Base-by-base conservation (phyloP, 2,888 invertebrate genomes). In the Augochlorella aurata region DNA sequence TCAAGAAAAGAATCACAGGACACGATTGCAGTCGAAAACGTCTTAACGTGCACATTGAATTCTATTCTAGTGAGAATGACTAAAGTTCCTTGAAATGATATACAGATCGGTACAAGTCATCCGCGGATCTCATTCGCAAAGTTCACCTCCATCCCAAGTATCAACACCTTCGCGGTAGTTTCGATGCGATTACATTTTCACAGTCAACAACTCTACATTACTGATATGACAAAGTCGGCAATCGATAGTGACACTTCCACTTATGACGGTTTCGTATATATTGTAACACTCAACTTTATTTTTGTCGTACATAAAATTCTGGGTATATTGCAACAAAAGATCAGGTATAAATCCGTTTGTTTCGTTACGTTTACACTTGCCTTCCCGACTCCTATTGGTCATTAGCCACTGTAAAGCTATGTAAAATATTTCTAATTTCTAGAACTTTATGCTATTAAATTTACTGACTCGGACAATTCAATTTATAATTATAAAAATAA, bases 401-500 rank as follows among this genome's bases (percentile, higher is more conserved):
- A 45, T 73, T 21, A 67, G 45, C 66, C 67, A 47, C n/a, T 44
- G 52, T 72, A 68, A 47, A 50, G 77, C 72, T 80, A 80, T 79
- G 45, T 72, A 78, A 80, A 78, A 68, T 72, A 78, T 79, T 21
- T 18, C 38, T 50, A 73, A 73, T 65, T n/a, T 50, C 80, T 81
- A 79, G 69, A 76, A 69, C 38, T 44, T 69, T 54, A 24, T 70
- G 18, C n/a, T n/a, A 21, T 80, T 80, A 77, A 79, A 81, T 79
- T 81, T 81, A 68, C 52, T 73, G 80, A 81, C 80, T 79, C 45
- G 68, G 61, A 52, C 58, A 81, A 81, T 71, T 45, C 18, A 81
- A 81, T 81, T 70, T 81, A 81, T 70, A 80, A 80, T 81, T 79
- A 54, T 54, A 52, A 68, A 45, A 76, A 68, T 52, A 76, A 69